Evolutionary conservation across 2,113 vertebrate species (phyloP), one percentile per base, ranked within the genome.

Genomic region (Ceyx cyanopectus): DNA sequence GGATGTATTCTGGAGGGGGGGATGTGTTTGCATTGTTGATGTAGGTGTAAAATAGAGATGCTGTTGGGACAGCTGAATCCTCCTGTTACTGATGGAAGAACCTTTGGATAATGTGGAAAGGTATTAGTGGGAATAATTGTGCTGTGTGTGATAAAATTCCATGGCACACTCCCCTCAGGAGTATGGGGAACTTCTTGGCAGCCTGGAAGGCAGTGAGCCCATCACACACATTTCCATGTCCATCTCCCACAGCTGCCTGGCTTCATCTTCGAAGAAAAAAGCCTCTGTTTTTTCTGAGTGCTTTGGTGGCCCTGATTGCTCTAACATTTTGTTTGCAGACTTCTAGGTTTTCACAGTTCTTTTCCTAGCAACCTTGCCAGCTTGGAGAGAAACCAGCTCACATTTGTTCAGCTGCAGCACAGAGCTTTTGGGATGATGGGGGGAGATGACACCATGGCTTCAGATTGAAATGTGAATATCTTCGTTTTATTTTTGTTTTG

Each of bases 331-430:
- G 54, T 97, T 96, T 96, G 89, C 90, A 84, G 92, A 67, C 54
- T 96, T 97, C 53, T 24, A 96, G 89, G 92, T 95, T 97, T 62
- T 91, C 94, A 83, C 90, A 82, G 86, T 90, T 97, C 88, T 91
- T 89, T 96, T 96, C 77, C 74, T 94, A 91, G 96, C 90, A 93
- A 51, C 88, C 65, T 12, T 22, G 66, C 41, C 81, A 61, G 70
- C 72, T 16, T 67, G 66, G 82, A 92, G 83, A 89, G 60, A 8
- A 80, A 70, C 84, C n/a, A 43, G 62, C 89, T 50, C 0, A 0
- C 41, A 17, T 53, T 78, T 0, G 1, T 61, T 85, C 60, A 65
- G 3, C 19, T 69, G 72, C 8, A 32, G 46, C 16, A 13, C 30
- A 40, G 66, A 63, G 45, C 72, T 66, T 81, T 61, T 84, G 63